Base-by-base conservation (phyloP, 2,113 vertebrate species). In the Gulo gulo region DNA sequence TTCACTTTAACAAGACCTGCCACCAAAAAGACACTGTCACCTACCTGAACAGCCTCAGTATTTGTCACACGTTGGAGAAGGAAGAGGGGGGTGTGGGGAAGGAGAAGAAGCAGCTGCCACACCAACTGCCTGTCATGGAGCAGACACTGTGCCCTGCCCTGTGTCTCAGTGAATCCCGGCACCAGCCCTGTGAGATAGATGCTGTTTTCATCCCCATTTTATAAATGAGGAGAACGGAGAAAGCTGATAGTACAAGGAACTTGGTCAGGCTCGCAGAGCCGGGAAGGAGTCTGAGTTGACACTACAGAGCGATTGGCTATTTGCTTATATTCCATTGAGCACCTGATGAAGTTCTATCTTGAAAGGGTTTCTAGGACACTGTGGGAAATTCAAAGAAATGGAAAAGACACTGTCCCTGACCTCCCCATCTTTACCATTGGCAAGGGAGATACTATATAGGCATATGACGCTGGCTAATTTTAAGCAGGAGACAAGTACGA, bases 1-100 rank as follows among this genome's bases (percentile, higher is more conserved):
- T 85, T 76, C 97, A 96, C 98, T 96, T 95, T 97, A 96, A 97
- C 95, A 97, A 91, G 96, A 96, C 59, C 26, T 91, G 84, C 91
- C 97, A 96, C 90, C 84, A 91, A 96, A 97, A 97, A 97, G 63
- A 73, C 39, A 10, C 71, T 61, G 59, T 55, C 78, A 42, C 39
- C 78, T 69, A 21, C 65, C 26, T 63, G n/a, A 50, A 55, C 14
- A 76, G 1, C 7, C 36, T 80, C 18, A 0, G 39, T 6, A 52
- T 45, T 45, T 78, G 16, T 16, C 13, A 36, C 0, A 7, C 31
- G 15, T n/a, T 26, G 24, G 36, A 76, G 74, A 59, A 73, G 45
- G 42, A 52, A 50, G 59, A 31, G 26, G 24, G 18, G 45, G 61
- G 14, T 5, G 13, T 21, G 14, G 42, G 18, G 26, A 24, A 69